Conservation (phyloP, 2,113 vertebrate genomes). For the Coptodon rendalli region DNA sequence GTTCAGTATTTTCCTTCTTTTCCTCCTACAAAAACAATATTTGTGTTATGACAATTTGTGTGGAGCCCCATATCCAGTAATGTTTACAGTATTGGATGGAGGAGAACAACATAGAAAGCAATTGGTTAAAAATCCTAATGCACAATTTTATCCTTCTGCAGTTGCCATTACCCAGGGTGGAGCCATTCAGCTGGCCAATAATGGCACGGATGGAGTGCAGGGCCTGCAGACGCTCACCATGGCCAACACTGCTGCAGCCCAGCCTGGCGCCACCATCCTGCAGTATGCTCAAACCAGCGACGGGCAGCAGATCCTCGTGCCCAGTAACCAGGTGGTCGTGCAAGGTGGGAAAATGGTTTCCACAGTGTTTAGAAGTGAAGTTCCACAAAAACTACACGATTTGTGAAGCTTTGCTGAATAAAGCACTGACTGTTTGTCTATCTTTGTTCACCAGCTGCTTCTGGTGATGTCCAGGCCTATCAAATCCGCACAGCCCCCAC, state of each 20-base stretch:
- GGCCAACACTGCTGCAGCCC: slow-evolving; percentile 85
- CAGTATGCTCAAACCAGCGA: slow-evolving; percentile 98
- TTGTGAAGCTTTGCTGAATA: neutral
- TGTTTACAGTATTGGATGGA: neutral
- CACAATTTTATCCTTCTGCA: slow-evolving; percentile 43
- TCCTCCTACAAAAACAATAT: neutral
- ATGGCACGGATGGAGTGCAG: slow-evolving; percentile 94
- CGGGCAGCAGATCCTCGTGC: slow-evolving; percentile 96
- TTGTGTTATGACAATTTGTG: neutral
- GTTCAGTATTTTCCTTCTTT: neutral
- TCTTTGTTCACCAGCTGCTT: slow-evolving; percentile 75
- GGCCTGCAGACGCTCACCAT: slow-evolving; percentile 94
- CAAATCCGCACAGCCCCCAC: slow-evolving; percentile 93
- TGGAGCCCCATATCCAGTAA: neutral
- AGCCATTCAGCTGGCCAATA: slow-evolving; percentile 96
- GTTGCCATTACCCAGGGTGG: slow-evolving; percentile 98
- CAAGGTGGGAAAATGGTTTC: slow-evolving; percentile 78
- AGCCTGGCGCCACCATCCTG: slow-evolving; percentile 91
- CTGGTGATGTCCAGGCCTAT: slow-evolving; percentile 96
- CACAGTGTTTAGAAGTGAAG: neutral
- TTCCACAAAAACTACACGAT: neutral
- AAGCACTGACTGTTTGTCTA: neutral
- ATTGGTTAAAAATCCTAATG: neutral
- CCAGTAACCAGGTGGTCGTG: slow-evolving; percentile 98
- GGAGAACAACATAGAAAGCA: neutral